Conservation (phyloP, 2,113 vertebrate species). For the Bungarus multicinctus region DNA sequence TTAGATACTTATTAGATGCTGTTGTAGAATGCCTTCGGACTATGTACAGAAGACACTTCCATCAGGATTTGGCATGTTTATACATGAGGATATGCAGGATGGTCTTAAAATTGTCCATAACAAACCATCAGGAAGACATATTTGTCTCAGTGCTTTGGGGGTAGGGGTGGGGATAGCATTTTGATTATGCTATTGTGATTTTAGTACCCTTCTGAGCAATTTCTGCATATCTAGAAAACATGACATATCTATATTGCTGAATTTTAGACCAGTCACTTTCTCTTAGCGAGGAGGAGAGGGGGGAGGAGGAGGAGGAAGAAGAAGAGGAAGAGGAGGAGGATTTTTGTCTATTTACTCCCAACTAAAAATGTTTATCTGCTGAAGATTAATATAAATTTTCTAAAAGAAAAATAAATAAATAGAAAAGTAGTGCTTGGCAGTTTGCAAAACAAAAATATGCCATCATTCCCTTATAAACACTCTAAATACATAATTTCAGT, state of each 20-base stretch:
- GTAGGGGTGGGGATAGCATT: background rate
- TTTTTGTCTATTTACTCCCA: background rate
- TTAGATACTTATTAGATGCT: background rate
- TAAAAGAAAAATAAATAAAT: too few relatives aligned
- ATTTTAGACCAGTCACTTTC: background rate
- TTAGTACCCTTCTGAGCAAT: background rate
- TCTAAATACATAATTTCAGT: background rate
- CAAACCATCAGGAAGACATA: background rate
- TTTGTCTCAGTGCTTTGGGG: background rate
- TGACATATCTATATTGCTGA: background rate
- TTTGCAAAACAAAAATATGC: background rate
- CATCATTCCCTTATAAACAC: background rate
- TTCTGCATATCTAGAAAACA: background rate
- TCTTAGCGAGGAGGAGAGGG: background rate
- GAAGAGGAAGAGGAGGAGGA: too few relatives aligned
- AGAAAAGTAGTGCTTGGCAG: background rate
- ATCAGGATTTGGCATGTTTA: background rate
- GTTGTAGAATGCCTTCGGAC: background rate
- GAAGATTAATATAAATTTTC: background rate
- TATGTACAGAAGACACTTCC: background rate
- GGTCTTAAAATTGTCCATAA: background rate
- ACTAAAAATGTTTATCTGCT: background rate
- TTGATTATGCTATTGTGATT: background rate
- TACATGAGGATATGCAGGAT: background rate
- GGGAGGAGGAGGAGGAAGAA: too few relatives aligned